Evolutionary conservation across 2,888 invertebrate genomes (phyloP).

Genomic region (Phengaris alcon): DNA sequence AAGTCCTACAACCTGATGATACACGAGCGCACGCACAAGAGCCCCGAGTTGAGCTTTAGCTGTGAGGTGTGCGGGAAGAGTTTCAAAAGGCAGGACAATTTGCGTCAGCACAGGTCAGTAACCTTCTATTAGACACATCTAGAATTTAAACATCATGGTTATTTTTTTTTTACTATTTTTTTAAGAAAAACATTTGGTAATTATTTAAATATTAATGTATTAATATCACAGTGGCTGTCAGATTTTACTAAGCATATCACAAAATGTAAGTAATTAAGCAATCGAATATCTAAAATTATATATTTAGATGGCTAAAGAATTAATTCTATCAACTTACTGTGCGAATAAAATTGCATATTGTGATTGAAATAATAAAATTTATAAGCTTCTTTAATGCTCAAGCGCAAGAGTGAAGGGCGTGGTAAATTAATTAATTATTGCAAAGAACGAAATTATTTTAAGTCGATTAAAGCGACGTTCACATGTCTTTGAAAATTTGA

Average conservation of each 20-base stretch:
- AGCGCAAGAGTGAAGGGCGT: conserved; percentile 5
- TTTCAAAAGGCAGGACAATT: conserved; percentile 98
- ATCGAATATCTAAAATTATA: no score
- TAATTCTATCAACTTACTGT: no score
- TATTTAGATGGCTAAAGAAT: no score
- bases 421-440: background rate
- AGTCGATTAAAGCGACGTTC: background rate
- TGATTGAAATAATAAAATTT: no score
- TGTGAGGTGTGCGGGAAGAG: conserved; percentile 99
- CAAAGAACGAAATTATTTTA: background rate
- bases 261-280: no score
- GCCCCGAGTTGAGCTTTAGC: conserved; percentile 96
- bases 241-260: background rate
- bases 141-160: conserved; percentile 5
- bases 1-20: conserved; percentile 99
- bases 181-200: background rate
- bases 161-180: background rate
- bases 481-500: background rate
- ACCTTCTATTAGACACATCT: background rate
- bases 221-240: background rate
- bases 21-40: conserved; percentile 98
- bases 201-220: background rate
- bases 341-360: no score
- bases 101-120: conserved; percentile 94
- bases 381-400: background rate